Base-by-base conservation (phyloP, 2,797 vertebrate species). In the Sebastes trivittatus region DNA sequence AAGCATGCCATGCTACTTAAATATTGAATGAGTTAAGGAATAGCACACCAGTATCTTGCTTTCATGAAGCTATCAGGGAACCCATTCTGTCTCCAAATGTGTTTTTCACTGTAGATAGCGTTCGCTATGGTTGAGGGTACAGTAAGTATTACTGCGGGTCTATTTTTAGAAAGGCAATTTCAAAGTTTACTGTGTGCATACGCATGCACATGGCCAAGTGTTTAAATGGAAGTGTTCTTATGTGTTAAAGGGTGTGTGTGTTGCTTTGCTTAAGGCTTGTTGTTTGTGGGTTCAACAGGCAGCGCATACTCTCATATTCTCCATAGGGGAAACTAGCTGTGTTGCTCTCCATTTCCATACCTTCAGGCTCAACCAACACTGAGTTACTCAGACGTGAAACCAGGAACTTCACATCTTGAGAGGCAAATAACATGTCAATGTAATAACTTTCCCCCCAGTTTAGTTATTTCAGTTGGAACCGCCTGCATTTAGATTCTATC, bases 121-220 rank as follows among this genome's bases (percentile, higher is more conserved):
- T 85, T 84, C 70, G 73, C 78, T 18, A 42, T 67, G 82, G 91
- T 83, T 85, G 78, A 87, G 65, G 70, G 60, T 90, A 89, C 80
- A 84, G 83, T 88, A 88, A 85, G 83, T 90, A 92, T 81, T 75
- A 76, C 71, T 68, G 65, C 46, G 22, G 14, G 73, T 70, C 85
- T 93, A 92, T 92, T 93, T 92, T 89, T 93, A 87, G 90, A 91
- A 84, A 90, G 75, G 87, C 86, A 93, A 91, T 92, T 92, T 93
- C 75, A 87, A 88, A 90, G 90, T 90, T 92, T 87, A 87, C 80
- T 60, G 77, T 85, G 81, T 76, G 83, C 80, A 76, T 78, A 79
- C 49, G 11, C 62, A 34, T 77, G 78, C 69, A 77, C 72, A 69
- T 16, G 25, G 52, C 18, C 14, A 52, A 81, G 64, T 80, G 59